These are phyloP conservation scores for Drosophila ironensis DNA, from an alignment of 1,140 invertebrate genomes.

Conservation along the genomic window DNA sequence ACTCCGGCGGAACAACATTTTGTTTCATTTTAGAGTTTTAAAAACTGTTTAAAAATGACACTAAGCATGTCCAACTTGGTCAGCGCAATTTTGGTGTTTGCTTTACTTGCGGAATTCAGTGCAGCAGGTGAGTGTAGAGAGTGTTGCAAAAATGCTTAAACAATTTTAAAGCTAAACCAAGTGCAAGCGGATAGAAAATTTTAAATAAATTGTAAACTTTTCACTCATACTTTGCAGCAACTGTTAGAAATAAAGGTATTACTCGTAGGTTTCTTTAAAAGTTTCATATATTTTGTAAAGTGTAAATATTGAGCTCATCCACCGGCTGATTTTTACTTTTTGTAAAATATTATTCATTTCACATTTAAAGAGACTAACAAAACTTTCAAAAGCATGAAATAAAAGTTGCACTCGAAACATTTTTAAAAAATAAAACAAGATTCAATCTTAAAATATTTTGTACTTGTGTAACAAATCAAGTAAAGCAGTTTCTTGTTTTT, in stretches of 20 bases:
- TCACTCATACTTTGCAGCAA: conserved; percentile 19
- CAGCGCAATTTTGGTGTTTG: conserved; percentile 44
- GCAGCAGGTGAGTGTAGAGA: conserved; percentile 59
- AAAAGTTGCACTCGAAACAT: no score
- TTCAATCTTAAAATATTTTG: no score
- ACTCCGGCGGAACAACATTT: background rate
- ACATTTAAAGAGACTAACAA: no score
- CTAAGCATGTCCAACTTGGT: conserved; percentile 36
- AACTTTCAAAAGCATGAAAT: no score
- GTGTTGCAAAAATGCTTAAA: background rate
- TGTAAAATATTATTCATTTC: no score
- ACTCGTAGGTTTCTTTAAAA: background rate
- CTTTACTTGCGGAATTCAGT: conserved; percentile 50
- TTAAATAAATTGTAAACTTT: no score
- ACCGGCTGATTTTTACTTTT: background rate
- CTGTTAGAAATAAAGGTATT: conserved; percentile 35
- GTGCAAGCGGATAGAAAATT: no score
- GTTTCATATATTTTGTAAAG: background rate
- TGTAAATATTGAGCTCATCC: background rate
- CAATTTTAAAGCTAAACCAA: background rate
- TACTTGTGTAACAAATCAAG: no score
- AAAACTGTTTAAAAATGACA: conserved; percentile 46
- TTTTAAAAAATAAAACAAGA: no score
- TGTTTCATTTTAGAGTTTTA: background rate
- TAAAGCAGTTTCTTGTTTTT: no score